Evolutionary conservation across 2,888 invertebrate species (phyloP), one percentile per base, ranked within the genome.

Genomic region (Apotomis betuletana): DNA sequence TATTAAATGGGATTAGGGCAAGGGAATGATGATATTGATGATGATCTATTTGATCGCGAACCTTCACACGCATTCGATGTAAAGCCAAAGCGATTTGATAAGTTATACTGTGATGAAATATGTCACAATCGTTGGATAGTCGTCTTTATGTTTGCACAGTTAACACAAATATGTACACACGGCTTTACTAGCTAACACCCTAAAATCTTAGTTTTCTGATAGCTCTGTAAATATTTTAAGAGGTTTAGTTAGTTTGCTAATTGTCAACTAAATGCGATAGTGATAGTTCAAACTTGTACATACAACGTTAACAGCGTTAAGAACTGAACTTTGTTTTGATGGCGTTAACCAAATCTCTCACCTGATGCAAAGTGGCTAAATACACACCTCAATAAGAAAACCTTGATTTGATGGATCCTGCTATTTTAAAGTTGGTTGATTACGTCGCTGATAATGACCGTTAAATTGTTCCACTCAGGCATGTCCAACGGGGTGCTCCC

Each of bases 401-500:
- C 27, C 27, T 27, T 27, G 27, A 27, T 27, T 27, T 27, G 27
- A 27, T 1, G 27, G 27, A 2, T 27, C 27, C 27, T 27, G 27
- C 2, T 6, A 4, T 49, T 49, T 9, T 49, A 4, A 10, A 1
- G 8, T 49, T 9, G 49, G 49, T 49, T 8, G 10, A 49, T 9
- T 49, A 49, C 12, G 2, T 49, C 9, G 49, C 10, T 10, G 49
- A 49, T 49, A 9, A 9, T 49, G 49, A 49, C 10, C 1, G 49
- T 6, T 49, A 10, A 49, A 3, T 49, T 49, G 49, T 49, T 59
- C 74, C 57, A 60, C 65, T 70, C 85, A 90, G 91, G 90, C 83
- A 90, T 91, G 91, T 90, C 90, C 75, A 88, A 83, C 88, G 91
- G 90, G 75, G 80, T 85, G 63, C 87, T 96, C 86, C 97, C 97